Evolutionary conservation across 92 coral and sea anemone species (phyloP).

Genomic region (Zoanthus gigantus): DNA sequence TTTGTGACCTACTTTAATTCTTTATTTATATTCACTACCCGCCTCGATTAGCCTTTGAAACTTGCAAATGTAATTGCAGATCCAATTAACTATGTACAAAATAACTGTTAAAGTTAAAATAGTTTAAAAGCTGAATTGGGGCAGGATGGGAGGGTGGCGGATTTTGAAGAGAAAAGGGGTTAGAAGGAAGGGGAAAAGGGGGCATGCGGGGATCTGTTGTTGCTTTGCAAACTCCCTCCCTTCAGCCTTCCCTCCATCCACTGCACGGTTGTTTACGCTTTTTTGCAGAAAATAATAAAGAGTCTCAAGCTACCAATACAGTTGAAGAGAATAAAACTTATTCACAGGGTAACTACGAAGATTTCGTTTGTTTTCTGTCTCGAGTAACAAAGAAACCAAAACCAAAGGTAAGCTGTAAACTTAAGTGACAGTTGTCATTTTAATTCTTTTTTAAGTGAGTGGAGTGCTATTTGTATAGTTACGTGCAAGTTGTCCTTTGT

Average conservation of each 20-base stretch:
- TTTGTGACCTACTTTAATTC: neutral
- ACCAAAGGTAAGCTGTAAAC: constrained; percentile 69
- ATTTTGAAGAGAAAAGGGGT: no score
- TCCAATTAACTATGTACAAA: neutral
- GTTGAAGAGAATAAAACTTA: constrained; percentile 73
- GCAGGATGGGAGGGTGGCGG: no score
- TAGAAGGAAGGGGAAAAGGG: no score
- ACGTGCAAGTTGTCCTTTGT: no score
- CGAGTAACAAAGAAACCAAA: constrained; percentile 68
- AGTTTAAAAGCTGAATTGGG: no score
- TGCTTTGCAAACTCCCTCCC: no score
- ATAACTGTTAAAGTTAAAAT: no score
- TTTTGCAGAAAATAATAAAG: constrained; percentile 70
- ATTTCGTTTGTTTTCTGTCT: constrained; percentile 69
- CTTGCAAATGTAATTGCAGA: neutral
- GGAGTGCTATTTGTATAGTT: no score
- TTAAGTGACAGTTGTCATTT: neutral
- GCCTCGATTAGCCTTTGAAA: neutral
- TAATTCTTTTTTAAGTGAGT: neutral
- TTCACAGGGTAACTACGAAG: constrained; percentile 83
- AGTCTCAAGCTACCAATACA: constrained; percentile 58
- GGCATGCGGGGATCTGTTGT: no score
- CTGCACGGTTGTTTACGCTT: no score
- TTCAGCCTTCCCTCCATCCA: no score
- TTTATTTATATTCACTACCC: neutral